Percentiles rank a stretch among this genome's conserved stretches.
These are phyloP conservation scores for Nothocercus nigrocapillus DNA, from an alignment of 2,113 vertebrate species.

Conservation along the genomic window DNA sequence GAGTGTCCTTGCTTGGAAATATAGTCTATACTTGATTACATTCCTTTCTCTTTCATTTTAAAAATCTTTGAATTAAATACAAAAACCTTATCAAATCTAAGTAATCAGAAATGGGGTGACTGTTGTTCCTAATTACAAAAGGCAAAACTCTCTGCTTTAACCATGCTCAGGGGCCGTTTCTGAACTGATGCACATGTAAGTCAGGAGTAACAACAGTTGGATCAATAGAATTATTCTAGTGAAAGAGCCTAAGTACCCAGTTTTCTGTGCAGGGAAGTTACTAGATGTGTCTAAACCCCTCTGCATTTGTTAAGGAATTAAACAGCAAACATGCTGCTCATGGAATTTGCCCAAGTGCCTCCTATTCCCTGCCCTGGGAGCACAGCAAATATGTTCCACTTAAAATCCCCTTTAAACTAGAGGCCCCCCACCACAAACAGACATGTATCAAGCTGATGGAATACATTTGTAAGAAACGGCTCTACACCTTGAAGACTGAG, in stretches of 20 bases:
- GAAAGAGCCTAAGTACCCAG: neutral
- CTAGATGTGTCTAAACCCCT: neutral
- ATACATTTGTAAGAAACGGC: slow-evolving; percentile 22
- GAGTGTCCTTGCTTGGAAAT: slow-evolving; percentile 9
- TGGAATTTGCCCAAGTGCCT: neutral
- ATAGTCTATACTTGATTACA: neutral
- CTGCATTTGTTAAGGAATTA: slow-evolving; percentile 14
- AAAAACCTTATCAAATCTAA: neutral
- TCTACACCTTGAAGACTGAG: slow-evolving; percentile 58
- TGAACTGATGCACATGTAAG: neutral
- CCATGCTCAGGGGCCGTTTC: neutral
- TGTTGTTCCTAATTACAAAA: neutral
- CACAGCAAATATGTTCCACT: fast-evolving
- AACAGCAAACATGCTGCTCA: neutral
- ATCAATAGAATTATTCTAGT: neutral
- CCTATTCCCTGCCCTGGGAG: neutral
- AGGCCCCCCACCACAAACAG: neutral
- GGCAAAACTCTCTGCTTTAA: neutral
- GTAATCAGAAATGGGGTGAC: neutral
- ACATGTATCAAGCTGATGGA: slow-evolving; percentile 32
- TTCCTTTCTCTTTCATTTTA: neutral
- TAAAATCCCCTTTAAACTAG: neutral
- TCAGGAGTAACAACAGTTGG: neutral
- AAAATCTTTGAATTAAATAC: neutral
- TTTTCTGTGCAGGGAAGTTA: neutral